Conservation (phyloP, 2,797 vertebrate species). For the Nannoperca obscura region DNA sequence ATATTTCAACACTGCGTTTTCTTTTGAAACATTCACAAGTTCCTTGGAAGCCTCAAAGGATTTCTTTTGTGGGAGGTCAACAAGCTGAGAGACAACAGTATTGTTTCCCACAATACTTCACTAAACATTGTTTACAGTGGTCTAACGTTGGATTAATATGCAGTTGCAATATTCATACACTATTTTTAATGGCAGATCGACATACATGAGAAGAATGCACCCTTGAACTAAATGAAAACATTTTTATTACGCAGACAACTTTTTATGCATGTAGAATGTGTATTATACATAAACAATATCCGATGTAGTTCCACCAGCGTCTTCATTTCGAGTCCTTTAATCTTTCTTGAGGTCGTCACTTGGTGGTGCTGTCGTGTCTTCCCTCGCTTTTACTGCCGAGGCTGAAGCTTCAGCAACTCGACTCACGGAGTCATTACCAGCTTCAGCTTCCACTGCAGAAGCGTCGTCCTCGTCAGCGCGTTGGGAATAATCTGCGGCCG, state of each 20-base stretch:
- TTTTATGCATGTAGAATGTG: slow-evolving; percentile 21
- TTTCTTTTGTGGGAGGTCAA: not conserved
- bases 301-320: not conserved
- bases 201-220: not conserved
- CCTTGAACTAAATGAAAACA: not conserved
- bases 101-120: not conserved
- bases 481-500: not conserved
- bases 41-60: too few relatives aligned
- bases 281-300: slow-evolving; percentile 10
- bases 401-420: slow-evolving; percentile 12
- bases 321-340: slow-evolving; percentile 46
- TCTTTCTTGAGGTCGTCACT: slow-evolving; percentile 65
- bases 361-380: slow-evolving; percentile 48
- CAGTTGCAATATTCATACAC: not conserved
- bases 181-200: not conserved
- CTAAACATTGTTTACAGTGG: not conserved
- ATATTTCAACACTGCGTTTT: not conserved
- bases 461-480: slow-evolving; percentile 10
- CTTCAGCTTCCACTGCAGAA: slow-evolving; percentile 7
- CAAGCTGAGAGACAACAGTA: not conserved
- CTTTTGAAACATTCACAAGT: not conserved
- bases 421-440: slow-evolving; percentile 26
- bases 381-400: slow-evolving; percentile 11
- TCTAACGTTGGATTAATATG: not conserved
- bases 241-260: slow-evolving; percentile 8